A percentile compares a stretch with the other conserved stretches of the same genome.
These are phyloP conservation scores for Ernsta delagoae DNA, from an alignment of 2,888 invertebrate species.

Conservation along the genomic window DNA sequence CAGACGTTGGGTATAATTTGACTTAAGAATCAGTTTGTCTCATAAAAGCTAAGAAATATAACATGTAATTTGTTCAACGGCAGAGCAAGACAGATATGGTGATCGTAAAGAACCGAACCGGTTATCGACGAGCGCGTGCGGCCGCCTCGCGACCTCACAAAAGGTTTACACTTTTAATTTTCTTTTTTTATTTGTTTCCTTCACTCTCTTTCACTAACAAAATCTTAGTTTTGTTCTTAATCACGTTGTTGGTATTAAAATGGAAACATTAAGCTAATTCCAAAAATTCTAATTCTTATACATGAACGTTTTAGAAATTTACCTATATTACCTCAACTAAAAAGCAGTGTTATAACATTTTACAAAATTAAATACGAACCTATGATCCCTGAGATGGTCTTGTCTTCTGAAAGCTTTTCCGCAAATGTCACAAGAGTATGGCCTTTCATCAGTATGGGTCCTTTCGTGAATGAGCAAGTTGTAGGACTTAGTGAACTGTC, in stretches of 20 bases:
- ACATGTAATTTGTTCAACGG: constrained; percentile 82
- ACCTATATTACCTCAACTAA: not conserved
- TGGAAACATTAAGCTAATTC: no score
- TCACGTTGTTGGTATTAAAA: constrained; percentile 68
- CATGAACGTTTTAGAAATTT: not conserved
- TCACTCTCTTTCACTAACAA: constrained; percentile 75
- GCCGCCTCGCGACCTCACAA: constrained; percentile 81
- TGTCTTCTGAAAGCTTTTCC: constrained; percentile 98
- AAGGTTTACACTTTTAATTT: constrained; percentile 79
- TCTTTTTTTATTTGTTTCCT: constrained; percentile 62
- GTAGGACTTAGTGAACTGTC: constrained; percentile 99
- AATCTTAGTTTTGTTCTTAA: constrained; percentile 66
- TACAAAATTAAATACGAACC: constrained; percentile 77
- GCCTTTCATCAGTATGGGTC: constrained; percentile 98
- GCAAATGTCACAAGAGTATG: constrained; percentile 98
- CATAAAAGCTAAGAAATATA: constrained; percentile 84
- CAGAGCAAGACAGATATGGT: constrained; percentile 81
- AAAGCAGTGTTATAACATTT: not conserved
- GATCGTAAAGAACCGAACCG: constrained; percentile 82
- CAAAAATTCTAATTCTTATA: not conserved
- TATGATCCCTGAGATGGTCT: constrained; percentile 96
- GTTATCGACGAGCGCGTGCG: constrained; percentile 79
- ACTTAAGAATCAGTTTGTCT: constrained; percentile 71
- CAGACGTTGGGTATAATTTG: constrained; percentile 63
- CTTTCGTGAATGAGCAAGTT: constrained; percentile 98